Evolutionary conservation across 53 echinoderm and acorn worm genomes (phyloP), one percentile per base, ranked within the genome.

Genomic region (Pentamera pediparva): DNA sequence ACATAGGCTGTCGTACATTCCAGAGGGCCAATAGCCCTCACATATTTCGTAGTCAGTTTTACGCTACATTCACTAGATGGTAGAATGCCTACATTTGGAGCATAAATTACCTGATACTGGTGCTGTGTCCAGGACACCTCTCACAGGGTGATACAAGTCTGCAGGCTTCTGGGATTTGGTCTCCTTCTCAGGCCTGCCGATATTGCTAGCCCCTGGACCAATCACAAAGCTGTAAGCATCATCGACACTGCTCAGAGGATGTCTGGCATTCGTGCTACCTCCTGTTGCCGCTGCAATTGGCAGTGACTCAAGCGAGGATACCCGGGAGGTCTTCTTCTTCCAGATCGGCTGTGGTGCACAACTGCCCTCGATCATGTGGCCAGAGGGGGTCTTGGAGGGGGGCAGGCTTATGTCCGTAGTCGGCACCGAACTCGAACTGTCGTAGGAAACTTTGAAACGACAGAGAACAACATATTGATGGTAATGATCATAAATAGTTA

Each of bases 381-480:
- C 64, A 6, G 74, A 61, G 1, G 24, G 54, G n/a, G n/a, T n/a
- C n/a, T n/a, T n/a, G n/a, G n/a, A n/a, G 12, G 82, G 57, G 39
- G 78, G 78, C 35, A 89, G 39, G 34, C 96, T 96, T 37, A 84
- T 65, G 50, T 96, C 96, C 18, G 96, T 96, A 39, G 96, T 96
- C 20, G 91, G 96, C 65, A 96, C 50, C 34, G 96, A 96, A 65
- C 96, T 85, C 33, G 95, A 90, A 51, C 96, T 96, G 79, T 96
- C 96, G 69, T 90, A 96, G 1, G 96, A 82, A 35, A 82, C 96
- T 96, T 25, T 17, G 25, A 34, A 32, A 25, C 22, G 25, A 33
- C 55, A 78, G 2, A 43, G 21, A 35, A n/a, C n/a, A n/a, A n/a
- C n/a, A n/a, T n/a, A n/a, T n/a, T n/a, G n/a, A n/a, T n/a, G n/a